Conservation (phyloP, 37 sponge, comb jelly and placozoan genomes). For the Petrosia ficiformis region DNA sequence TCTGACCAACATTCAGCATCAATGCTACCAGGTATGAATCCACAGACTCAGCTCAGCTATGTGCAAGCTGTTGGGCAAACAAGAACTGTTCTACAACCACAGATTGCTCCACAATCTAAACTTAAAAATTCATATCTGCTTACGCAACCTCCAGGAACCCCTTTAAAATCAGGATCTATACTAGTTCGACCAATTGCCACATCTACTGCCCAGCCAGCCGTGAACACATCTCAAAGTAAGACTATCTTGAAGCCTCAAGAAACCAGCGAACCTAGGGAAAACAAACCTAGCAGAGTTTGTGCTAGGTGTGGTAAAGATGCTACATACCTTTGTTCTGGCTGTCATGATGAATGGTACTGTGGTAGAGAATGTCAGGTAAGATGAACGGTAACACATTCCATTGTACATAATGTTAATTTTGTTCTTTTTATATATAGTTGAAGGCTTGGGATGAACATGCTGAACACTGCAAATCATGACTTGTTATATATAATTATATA, state of each 20-base stretch:
- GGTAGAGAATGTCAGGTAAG: constrained; percentile 82
- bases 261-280: neutral
- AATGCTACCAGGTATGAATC: neutral
- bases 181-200: neutral
- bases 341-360: constrained; percentile 85
- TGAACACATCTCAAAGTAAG: too few species aligned
- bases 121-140: neutral
- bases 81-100: neutral
- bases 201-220: neutral
- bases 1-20: neutral
- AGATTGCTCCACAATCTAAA: neutral
- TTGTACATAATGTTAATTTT: neutral
- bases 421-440: constrained; percentile 26
- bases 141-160: neutral
- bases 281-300: constrained; percentile 24
- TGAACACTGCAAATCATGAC: constrained; percentile 26
- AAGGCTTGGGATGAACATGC: constrained; percentile 52
- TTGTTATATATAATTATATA: neutral
- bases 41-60: neutral
- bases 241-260: neutral
- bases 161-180: neutral
- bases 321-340: constrained; percentile 85
- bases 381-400: too few species aligned
- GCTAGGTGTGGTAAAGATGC: constrained; percentile 64
- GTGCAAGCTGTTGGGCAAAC: neutral